Conservation (phyloP, 2,888 invertebrate genomes). For the Saturnia japonica region DNA sequence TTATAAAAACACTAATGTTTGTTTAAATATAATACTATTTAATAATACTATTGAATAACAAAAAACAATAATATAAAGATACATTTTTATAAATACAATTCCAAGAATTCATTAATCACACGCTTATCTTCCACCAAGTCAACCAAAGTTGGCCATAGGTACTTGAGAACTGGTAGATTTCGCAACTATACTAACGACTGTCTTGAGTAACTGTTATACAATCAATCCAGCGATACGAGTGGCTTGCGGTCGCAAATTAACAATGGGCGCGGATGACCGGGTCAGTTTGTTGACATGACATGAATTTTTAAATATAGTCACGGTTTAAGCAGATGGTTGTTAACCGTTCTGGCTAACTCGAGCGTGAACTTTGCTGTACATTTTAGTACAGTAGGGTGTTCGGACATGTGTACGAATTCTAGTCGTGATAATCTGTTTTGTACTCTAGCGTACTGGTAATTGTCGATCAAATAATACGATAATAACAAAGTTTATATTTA, state of each 20-base stretch:
- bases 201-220: slow-evolving; percentile 63
- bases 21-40: background rate
- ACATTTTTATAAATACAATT: background rate
- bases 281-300: slow-evolving; percentile 53
- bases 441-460: background rate
- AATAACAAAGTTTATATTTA: background rate
- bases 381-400: slow-evolving; percentile 2
- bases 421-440: background rate
- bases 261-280: slow-evolving; percentile 50
- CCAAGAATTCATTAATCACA: background rate
- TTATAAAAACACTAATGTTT: too few relatives aligned
- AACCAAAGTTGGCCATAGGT: slow-evolving; percentile 23
- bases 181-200: slow-evolving; percentile 45
- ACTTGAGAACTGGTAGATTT: slow-evolving; percentile 36
- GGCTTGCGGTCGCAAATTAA: slow-evolving; percentile 56
- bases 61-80: background rate
- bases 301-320: slow-evolving; percentile 35
- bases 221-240: slow-evolving; percentile 42
- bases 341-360: slow-evolving; percentile 2
- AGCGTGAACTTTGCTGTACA: background rate
- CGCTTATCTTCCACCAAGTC: slow-evolving; percentile 26
- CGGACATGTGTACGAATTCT: background rate
- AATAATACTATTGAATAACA: background rate
- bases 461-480: background rate
- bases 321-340: slow-evolving; percentile 22